Conservation (phyloP, 2,888 invertebrate genomes). For the Cosmia pyralina region DNA sequence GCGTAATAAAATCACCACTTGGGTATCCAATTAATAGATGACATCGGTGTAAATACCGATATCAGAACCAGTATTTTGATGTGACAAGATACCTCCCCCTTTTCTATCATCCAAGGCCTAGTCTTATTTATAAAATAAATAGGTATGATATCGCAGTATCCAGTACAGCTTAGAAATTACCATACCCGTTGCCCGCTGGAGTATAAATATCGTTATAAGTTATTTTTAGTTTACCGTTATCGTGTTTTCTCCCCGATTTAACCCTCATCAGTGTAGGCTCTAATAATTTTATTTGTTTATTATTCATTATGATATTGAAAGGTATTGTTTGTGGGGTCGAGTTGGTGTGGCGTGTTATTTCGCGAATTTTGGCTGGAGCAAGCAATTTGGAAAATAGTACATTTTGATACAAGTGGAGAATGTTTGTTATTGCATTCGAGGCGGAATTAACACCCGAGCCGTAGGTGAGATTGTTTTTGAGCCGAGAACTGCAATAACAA, state of each 20-base stretch:
- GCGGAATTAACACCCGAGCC: too few species aligned
- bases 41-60: conserved; percentile 11
- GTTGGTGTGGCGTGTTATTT: not conserved
- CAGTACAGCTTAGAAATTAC: conserved; percentile 60
- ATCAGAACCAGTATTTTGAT: conserved; percentile 23
- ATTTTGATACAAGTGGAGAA: too few species aligned
- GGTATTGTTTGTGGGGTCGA: not conserved
- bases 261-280: conserved; percentile 45
- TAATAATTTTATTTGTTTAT: conserved; percentile 45
- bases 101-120: conserved; percentile 26
- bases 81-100: conserved; percentile 20
- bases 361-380: not conserved
- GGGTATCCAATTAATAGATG: conserved; percentile 14
- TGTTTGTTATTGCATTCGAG: too few species aligned
- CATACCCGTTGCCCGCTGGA: conserved; percentile 59
- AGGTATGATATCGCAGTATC: conserved; percentile 38
- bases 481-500: too few species aligned
- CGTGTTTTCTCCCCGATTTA: conserved; percentile 47
- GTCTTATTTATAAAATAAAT: conserved; percentile 51
- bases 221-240: conserved; percentile 64
- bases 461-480: too few species aligned
- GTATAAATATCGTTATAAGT: conserved; percentile 53
- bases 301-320: conserved; percentile 19
- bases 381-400: not conserved
- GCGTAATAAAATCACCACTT: conserved; percentile 35